Base-by-base conservation (phyloP, 2,888 invertebrate genomes). In the Platycheirus rosarum region DNA sequence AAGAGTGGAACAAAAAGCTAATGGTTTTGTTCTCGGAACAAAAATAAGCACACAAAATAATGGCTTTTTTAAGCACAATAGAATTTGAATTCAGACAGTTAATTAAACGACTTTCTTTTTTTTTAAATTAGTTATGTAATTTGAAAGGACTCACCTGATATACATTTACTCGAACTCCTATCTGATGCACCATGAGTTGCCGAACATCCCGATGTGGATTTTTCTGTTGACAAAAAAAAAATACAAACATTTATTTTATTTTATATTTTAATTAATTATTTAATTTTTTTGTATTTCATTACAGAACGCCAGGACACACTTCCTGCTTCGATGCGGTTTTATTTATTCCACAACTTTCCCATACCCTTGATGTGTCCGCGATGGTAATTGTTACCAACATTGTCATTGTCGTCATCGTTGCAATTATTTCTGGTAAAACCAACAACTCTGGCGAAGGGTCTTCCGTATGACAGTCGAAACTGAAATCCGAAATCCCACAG, bases 141-240 rank as follows among this genome's bases (percentile, higher is more conserved):
- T 32, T 29, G 13, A 51, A 53, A 18, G 7, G 44, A 88, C 89
- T 88, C 86, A 89, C 88, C 88, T 85, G 86, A 86, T 85, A 86
- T 85, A 84, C 88, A 88, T 86, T 89, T 89, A 85, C 85, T 86
- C 51, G 86, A 85, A 74, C 88, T 88, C 49, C 89, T 87, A 85
- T 86, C 86, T 68, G 86, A 85, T 49, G 86, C 85, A 35, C 85
- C 86, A 68, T 88, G 88, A 55, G 87, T 84, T 71, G 87, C 85
- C 29, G 89, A 86, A 85, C 89, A 89, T 53, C 88, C 89, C 71
- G 89, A 80, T 32, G 89, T 85, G 14, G 89, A 88, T 88, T 89
- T 89, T 84, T 89, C 89, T 89, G 86, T 44, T 86, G 57, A 68
- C 26, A 62, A 51, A 69, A 62, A 70, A 37, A 8, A 32, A 23